phyloP scores from a whole-genome alignment of 2,113 vertebrate genomes.

The Damaliscus lunatus region DNA sequence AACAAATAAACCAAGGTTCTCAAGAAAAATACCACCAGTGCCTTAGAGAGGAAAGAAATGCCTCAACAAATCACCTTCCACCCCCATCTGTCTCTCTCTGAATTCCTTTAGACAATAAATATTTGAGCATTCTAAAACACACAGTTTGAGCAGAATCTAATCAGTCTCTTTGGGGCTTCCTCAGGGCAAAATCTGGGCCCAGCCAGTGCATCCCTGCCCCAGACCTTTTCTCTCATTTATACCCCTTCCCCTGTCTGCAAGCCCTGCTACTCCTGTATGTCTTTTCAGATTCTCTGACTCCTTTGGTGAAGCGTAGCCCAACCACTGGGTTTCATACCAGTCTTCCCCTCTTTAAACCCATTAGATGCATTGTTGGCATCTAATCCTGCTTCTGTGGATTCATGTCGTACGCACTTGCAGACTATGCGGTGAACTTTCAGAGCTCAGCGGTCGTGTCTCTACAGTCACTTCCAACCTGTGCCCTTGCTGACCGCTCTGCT shows the following conservation, averaged over 20 bases:
- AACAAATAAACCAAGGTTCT: neutral
- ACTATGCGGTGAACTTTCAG: neutral
- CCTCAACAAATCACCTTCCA: neutral
- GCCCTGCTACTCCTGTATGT: neutral
- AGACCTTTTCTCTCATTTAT: neutral
- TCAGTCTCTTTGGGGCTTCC: neutral
- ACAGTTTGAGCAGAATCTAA: neutral
- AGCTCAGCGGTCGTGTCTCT: neutral
- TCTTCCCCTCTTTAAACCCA: neutral
- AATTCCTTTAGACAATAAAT: neutral
- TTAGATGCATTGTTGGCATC: neutral
- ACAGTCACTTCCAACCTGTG: neutral
- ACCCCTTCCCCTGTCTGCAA: too few relatives aligned
- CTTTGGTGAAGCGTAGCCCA: neutral
- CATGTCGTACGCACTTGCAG: neutral
- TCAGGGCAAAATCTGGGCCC: neutral
- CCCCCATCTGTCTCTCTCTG: neutral
- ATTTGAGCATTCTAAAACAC: neutral
- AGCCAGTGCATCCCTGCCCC: neutral
- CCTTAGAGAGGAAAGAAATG: neutral
- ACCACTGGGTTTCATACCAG: neutral
- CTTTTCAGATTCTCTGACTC: neutral
- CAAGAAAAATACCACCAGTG: neutral
- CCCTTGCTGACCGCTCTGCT: neutral
- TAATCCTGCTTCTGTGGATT: neutral